Percentiles rank a stretch among this genome's conserved stretches.
phyloP scores from a whole-genome alignment of 1,140 invertebrate species.

The Apolygus lucorum region DNA sequence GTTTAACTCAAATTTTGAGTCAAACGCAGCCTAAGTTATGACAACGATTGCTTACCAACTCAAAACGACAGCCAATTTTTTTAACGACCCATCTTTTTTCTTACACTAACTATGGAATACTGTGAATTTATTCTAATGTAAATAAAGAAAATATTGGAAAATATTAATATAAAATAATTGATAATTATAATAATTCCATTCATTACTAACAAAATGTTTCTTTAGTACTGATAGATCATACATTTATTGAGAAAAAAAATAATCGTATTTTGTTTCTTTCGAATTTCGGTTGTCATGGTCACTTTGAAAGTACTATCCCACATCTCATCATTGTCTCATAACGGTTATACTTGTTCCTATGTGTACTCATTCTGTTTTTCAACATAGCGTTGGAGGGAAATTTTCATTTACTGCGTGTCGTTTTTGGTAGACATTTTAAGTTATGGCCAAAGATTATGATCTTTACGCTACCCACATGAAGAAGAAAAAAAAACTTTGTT shows the following conservation, averaged over 20 bases:
- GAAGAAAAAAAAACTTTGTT: neutral
- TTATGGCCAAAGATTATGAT: too few species aligned
- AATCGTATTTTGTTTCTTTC: too few species aligned
- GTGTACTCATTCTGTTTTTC: neutral
- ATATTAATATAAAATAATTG: neutral
- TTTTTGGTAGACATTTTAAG: too few species aligned
- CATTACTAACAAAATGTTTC: neutral
- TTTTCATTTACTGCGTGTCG: too few species aligned
- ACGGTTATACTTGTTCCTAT: neutral
- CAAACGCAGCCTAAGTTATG: conserved; percentile 6
- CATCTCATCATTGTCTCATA: neutral
- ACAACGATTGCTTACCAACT: conserved; percentile 6
- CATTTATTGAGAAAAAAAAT: too few species aligned
- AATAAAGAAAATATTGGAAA: conserved; percentile 5
- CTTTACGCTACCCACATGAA: too few species aligned
- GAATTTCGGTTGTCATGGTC: neutral
- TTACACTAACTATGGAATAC: neutral
- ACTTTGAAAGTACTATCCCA: too few species aligned
- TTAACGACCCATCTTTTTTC: neutral
- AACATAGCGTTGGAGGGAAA: too few species aligned
- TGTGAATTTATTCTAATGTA: conserved; percentile 1
- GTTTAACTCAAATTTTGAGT: too few species aligned
- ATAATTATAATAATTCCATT: neutral
- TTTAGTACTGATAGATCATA: neutral
- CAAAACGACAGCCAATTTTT: neutral